Percentiles rank a stretch among this genome's conserved stretches.
phyloP scores from a whole-genome alignment of 2,113 vertebrate genomes.

The Promerops cafer region DNA sequence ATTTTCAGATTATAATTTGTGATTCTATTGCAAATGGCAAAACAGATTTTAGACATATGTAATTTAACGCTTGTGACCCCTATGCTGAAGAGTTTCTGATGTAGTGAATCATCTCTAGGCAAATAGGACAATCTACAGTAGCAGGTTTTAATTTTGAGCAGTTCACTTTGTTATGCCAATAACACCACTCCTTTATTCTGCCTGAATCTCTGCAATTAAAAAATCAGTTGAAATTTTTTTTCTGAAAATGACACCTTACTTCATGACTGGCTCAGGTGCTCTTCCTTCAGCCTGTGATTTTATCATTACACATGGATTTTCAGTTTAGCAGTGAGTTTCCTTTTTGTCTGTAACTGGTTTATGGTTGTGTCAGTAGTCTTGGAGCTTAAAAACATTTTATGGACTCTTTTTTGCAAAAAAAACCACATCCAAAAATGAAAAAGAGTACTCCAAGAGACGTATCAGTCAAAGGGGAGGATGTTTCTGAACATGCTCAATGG shows the following conservation, averaged over 20 bases:
- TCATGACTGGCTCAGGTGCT: background rate
- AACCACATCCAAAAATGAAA: too few relatives aligned
- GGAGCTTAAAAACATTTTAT: background rate
- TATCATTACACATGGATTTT: background rate
- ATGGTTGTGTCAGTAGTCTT: background rate
- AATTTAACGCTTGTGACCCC: background rate
- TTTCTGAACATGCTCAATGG: background rate
- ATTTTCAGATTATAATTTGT: background rate
- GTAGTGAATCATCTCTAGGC: background rate
- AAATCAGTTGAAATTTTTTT: background rate
- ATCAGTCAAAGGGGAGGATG: fast-evolving
- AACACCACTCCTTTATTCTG: background rate
- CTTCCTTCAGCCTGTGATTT: background rate
- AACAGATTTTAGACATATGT: background rate
- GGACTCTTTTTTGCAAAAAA: background rate
- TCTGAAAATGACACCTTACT: background rate
- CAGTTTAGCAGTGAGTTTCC: background rate
- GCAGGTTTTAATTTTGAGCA: background rate
- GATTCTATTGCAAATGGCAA: background rate
- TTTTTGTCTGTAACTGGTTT: background rate
- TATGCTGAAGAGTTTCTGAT: background rate
- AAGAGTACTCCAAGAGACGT: background rate
- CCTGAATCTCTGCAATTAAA: background rate
- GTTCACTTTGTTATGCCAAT: background rate
- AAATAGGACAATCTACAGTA: background rate